Evolutionary conservation across 2,113 vertebrate species (phyloP).

Genomic region (Zosterops pallidus): DNA sequence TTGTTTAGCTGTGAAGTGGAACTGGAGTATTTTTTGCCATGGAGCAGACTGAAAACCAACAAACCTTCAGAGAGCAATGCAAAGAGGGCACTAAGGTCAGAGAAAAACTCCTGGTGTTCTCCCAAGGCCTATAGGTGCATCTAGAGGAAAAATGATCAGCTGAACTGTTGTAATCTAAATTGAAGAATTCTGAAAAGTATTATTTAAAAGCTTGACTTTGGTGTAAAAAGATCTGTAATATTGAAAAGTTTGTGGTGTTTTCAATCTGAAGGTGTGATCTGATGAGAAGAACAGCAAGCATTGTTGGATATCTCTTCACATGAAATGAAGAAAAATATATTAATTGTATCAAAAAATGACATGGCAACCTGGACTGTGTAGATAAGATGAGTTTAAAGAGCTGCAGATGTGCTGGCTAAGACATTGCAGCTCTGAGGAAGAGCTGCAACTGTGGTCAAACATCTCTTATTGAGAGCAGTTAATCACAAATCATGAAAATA

Average conservation of each 20-base stretch:
- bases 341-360: background rate
- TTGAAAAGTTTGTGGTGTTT: background rate
- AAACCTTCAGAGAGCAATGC: background rate
- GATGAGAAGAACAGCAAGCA: background rate
- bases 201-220: background rate
- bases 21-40: background rate
- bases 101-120: background rate
- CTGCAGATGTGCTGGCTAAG: background rate
- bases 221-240: accelerated
- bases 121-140: background rate
- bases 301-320: background rate
- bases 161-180: background rate
- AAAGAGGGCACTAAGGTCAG: background rate
- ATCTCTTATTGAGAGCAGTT: background rate
- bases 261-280: background rate
- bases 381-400: background rate
- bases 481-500: background rate
- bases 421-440: background rate
- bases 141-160: background rate
- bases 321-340: background rate
- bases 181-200: background rate
- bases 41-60: background rate
- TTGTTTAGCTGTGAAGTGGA: background rate
- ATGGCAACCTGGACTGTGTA: background rate
- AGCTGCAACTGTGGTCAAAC: accelerated